Conservation (phyloP, 2,113 vertebrate species). For the Anarhynchus alexandrinus region DNA sequence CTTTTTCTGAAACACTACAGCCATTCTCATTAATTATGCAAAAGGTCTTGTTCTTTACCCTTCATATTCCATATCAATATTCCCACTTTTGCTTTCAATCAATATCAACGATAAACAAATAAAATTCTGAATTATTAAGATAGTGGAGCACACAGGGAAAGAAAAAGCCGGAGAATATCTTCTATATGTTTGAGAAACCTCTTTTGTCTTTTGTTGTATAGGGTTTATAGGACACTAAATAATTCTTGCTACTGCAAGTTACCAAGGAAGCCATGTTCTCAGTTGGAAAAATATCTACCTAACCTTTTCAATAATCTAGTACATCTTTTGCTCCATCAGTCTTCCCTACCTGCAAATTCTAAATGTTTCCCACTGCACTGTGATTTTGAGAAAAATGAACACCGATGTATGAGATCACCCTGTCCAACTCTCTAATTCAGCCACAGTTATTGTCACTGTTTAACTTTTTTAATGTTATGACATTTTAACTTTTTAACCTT, state of each 20-base stretch:
- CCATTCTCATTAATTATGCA: background rate
- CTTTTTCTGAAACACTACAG: background rate
- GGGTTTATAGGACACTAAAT: background rate
- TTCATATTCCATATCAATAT: background rate
- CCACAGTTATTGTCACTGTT: background rate
- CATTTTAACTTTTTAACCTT: background rate
- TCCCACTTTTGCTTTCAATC: background rate
- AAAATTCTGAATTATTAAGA: background rate
- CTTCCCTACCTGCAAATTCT: background rate
- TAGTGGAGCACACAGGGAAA: background rate
- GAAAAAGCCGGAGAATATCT: background rate
- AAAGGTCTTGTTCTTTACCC: background rate
- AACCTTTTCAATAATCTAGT: background rate
- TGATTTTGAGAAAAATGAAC: background rate
- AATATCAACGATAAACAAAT: background rate
- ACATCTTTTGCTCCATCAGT: background rate
- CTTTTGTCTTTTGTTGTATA: background rate
- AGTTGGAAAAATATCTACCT: background rate
- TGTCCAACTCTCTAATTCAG: background rate
- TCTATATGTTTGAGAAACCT: background rate
- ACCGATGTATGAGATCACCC: fast-evolving
- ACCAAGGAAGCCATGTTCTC: background rate
- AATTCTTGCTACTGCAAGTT: background rate
- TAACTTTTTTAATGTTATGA: background rate
- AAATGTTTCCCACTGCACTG: background rate